Percentiles rank a stretch among this genome's conserved stretches.
These are phyloP conservation scores for Apotomis capreana DNA, from an alignment of 2,888 invertebrate genomes.

Conservation along the genomic window DNA sequence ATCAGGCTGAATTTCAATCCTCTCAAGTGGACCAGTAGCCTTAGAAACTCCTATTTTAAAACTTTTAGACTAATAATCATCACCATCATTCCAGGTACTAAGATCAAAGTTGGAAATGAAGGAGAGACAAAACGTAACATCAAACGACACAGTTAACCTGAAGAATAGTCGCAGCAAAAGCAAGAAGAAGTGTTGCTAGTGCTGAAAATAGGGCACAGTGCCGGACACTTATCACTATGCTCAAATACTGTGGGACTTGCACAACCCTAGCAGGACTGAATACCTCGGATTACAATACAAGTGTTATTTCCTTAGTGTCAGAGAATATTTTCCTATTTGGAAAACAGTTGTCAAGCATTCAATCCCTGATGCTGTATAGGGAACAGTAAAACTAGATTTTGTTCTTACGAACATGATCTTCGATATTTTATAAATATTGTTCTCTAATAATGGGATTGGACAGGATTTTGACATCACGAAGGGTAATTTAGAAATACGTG, in stretches of 20 bases:
- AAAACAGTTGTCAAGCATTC: conserved; percentile 11
- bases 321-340: conserved; percentile 30
- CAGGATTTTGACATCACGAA: conserved; percentile 40
- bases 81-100: conserved; percentile 87
- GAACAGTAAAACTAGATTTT: neutral
- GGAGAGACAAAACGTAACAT: conserved; percentile 86
- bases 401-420: neutral
- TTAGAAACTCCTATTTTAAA: too few species aligned
- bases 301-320: conserved; percentile 37
- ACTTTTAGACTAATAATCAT: neutral
- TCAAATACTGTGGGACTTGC: conserved; percentile 75
- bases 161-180: conserved; percentile 85
- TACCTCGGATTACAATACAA: conserved; percentile 36
- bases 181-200: conserved; percentile 85
- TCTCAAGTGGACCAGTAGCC: too few species aligned
- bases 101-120: conserved; percentile 92
- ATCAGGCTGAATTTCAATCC: too few species aligned
- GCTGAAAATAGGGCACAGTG: conserved; percentile 59
- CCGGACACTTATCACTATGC: conserved; percentile 75
- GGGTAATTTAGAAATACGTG: conserved; percentile 43
- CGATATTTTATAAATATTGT: neutral
- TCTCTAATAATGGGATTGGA: conserved; percentile 19
- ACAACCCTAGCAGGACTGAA: conserved; percentile 70
- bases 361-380: neutral
- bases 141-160: conserved; percentile 89